Evolutionary conservation across 2,888 invertebrate genomes (phyloP), one percentile per base, ranked within the genome.

Genomic region (Monoplex corrugatus): DNA sequence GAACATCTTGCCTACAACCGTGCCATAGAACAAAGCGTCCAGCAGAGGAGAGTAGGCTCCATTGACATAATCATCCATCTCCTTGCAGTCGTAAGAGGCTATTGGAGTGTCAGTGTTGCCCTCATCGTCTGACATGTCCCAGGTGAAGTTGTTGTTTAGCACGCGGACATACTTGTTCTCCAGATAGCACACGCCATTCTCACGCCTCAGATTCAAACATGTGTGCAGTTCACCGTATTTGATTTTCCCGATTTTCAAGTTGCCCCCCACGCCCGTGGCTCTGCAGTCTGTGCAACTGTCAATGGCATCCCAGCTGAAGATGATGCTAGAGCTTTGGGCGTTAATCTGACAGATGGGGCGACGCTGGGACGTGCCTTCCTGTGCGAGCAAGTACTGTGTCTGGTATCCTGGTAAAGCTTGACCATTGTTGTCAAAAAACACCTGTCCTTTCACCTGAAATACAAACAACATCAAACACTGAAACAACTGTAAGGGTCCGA

Each of bases 131-230:
- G 35, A 43, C 1, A 87, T 80, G 3, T 28, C 19, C 40, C 23
- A 35, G 2, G 90, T 78, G 35, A 88, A 72, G 8, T 91, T 85
- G 92, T 93, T 93, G 50, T 93, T 91, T 13, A 93, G 89, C 63
- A 93, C 91, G 2, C 91, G 90, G 13, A 93, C 93, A 78, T 92
- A 92, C 50, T 92, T 88, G 78, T 93, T 93, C 87, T 93, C 93
- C 28, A 93, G 78, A 68, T 90, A 91, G 68, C 93, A 93, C 1
- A 28, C 88, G 3, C 90, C 91, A 2, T 90, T 91, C 0, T 86
- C 86, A n/a, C 89, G 88, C 0, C 87, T 89, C 8, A 91, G 63
- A 38, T 89, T 88, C 10, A 92, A 88, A 78, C 92, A 91, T 32
- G 87, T 89, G 2, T 91, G 90, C 13, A 87, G 40, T 16, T 92